Percentiles rank a stretch among this genome's conserved stretches.
Evolutionary conservation across 2,113 vertebrate species (phyloP).

Genomic region (Tupaia tana): DNA sequence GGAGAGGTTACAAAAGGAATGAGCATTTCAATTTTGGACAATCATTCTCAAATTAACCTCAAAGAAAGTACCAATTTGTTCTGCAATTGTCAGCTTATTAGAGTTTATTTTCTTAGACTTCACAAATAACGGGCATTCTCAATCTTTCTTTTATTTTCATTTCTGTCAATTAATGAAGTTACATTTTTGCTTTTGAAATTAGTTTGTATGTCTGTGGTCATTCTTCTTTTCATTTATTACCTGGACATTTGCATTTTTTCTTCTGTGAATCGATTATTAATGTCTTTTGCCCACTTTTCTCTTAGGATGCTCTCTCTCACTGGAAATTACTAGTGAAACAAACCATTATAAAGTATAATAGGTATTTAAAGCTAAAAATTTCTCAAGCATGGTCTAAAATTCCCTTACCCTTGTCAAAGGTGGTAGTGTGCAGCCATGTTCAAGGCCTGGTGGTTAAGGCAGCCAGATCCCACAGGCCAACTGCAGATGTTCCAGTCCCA

Average conservation of each 20-base stretch:
- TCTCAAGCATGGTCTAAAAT: slow-evolving; percentile 41
- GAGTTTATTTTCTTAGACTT: not conserved
- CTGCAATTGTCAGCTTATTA: not conserved
- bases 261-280: not conserved
- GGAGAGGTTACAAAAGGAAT: not conserved
- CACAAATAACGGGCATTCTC: not conserved
- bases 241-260: not conserved
- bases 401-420: slow-evolving; percentile 23
- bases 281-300: not conserved
- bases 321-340: slow-evolving; percentile 23
- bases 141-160: not conserved
- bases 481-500: too few species aligned
- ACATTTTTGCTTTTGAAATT: not conserved
- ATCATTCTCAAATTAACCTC: not conserved
- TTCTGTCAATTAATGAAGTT: not conserved
- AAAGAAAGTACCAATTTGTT: not conserved
- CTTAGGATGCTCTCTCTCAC: not conserved
- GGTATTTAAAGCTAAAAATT: slow-evolving; percentile 27
- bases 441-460: too few species aligned
- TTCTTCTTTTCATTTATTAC: not conserved
- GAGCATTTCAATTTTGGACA: not conserved
- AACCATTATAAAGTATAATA: not conserved
- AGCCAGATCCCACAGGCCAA: too few species aligned
- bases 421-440: not conserved
- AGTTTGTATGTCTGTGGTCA: not conserved